A percentile compares a stretch with the other conserved stretches of the same genome.
phyloP scores from a whole-genome alignment of 2,888 invertebrate species.

The Peribatodes rhomboidaria region DNA sequence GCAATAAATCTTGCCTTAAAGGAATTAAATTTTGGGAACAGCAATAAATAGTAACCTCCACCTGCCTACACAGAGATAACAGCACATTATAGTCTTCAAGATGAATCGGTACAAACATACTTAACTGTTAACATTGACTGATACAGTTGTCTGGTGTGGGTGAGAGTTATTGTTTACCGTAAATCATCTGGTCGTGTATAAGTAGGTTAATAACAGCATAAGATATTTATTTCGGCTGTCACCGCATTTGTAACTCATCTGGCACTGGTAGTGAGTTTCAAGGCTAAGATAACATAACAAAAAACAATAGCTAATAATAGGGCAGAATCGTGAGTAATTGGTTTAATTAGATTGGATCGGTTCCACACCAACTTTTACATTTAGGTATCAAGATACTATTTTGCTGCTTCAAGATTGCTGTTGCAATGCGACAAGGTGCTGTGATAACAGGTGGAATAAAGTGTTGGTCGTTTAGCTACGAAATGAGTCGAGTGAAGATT shows the following conservation, averaged over 20 bases:
- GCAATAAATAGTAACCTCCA: constrained; percentile 6
- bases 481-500: neutral
- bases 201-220: constrained; percentile 33
- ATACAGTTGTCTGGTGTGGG: constrained; percentile 22
- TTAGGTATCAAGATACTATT: no score
- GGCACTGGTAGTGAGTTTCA: constrained; percentile 29
- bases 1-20: constrained; percentile 1
- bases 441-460: neutral
- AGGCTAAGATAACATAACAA: constrained; percentile 9
- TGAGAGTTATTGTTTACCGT: constrained; percentile 25
- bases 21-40: neutral
- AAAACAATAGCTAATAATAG: neutral
- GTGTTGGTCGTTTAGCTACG: neutral
- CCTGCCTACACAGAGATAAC: constrained; percentile 18
- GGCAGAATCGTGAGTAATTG: neutral
- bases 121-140: constrained; percentile 18
- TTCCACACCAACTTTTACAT: neutral
- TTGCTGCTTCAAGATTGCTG: neutral
- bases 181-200: constrained; percentile 27
- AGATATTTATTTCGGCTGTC: constrained; percentile 21
- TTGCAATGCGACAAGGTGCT: neutral
- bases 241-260: constrained; percentile 10
- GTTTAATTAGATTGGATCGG: neutral
- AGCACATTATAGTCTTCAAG: neutral
- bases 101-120: constrained; percentile 4